Evolutionary conservation across 2,797 vertebrate genomes (phyloP), one percentile per base, ranked within the genome.

Genomic region (Crypturellus tataupa): DNA sequence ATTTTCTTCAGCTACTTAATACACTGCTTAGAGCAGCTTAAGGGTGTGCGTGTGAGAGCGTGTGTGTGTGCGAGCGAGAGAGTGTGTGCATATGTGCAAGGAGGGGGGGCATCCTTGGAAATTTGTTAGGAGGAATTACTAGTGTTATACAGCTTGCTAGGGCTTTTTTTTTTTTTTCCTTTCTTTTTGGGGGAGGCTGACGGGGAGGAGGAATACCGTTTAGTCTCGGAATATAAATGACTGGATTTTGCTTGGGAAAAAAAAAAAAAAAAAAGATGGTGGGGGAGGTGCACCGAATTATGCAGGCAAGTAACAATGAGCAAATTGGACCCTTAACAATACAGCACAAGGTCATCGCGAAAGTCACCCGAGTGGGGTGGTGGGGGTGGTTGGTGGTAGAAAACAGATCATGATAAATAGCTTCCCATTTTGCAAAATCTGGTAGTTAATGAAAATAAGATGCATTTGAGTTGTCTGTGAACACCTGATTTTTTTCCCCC

Each of bases 391-490:
- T 98, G 98, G 98, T 98, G 98, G 98, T 98, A 98, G 98, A 98
- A 99, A 99, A 98, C 97, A 98, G 98, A 99, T 99, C 98, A 98
- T 99, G 98, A 99, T 99, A 99, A 99, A 99, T 99, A 98, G 98
- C 98, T 98, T 99, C 98, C 98, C 98, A 98, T 99, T 99, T 99
- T 99, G 98, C 98, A 98, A 99, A 99, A 99, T 98, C 98, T 98
- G 98, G 98, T 98, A 98, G 98, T 98, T 99, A 99, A 99, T 99
- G 98, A 98, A 98, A 98, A 98, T 98, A 98, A 98, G 98, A 98
- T 96, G 97, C 97, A 97, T 98, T 97, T 97, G 97, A 98, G 97
- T 97, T 96, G 97, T 97, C 97, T 98, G 97, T 96, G 98, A 98
- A 97, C 97, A 98, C 97, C 97, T 98, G 97, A 98, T 97, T 97